Evolutionary conservation across 2,113 vertebrate genomes (phyloP), one percentile per base, ranked within the genome.

Genomic region (Protomyctophum bolini): DNA sequence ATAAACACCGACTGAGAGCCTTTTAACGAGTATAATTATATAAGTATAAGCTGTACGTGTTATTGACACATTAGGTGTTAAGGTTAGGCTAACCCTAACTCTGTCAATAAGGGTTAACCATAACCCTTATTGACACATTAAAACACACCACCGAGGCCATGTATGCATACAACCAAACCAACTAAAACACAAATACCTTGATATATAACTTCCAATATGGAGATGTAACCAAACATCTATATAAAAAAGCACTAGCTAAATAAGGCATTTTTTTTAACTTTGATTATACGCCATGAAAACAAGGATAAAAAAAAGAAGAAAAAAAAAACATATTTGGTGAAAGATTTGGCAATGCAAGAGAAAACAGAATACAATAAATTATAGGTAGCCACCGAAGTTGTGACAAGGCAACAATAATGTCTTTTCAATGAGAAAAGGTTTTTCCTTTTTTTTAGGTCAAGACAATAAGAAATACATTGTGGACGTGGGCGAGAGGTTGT

Each of bases 371-470:
- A 85, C 74, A 88, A 92, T 91, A 92, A 91, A 91, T 88, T 74
- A 91, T 82, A 87, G 72, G 75, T 61, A 83, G 89, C 87, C 91
- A 90, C 90, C 70, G 3, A 76, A 84, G 61, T 51, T 81, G 88
- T 91, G 90, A 92, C 92, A 93, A 93, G 91, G 91, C 91, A 91
- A 92, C 88, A 76, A 87, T 72, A 80, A 84, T 75, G 80, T 73
- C 63, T 74, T 56, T 68, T 70, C 63, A 50, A 82, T 57, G 76
- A 78, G 71, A 79, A 76, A 86, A 64, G 71, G 79, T 88, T 78
- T 3, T 41, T 89, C 45, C 61, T 81, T 69, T 41, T 89, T 81
- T 69, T 68, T 61, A 66, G 65, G 77, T 84, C 58, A 15, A 82
- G 81, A 88, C 74, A 1, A 79, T 59, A 56, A 58, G 75, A 82